phyloP scores from a whole-genome alignment of 2,888 invertebrate species.

The Temnothorax unifasciatus region DNA sequence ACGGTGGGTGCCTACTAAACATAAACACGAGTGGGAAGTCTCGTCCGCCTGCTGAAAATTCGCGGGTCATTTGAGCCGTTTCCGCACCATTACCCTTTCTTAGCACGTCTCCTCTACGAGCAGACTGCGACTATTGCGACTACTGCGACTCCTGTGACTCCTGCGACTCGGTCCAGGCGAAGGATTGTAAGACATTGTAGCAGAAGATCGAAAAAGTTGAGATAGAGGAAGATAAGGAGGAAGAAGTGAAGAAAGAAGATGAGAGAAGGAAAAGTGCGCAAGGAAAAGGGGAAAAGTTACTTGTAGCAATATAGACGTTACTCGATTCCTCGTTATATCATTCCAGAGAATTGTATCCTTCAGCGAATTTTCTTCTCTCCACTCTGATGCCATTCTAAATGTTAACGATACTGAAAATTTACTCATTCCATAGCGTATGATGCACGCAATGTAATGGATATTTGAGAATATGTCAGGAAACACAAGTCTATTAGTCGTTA shows the following conservation, averaged over 20 bases:
- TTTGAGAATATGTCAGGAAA: background rate
- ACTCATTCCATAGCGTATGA: background rate
- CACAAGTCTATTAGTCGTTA: background rate
- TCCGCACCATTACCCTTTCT: slow-evolving; percentile 85
- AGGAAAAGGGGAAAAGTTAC: slow-evolving; percentile 16
- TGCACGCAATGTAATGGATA: background rate
- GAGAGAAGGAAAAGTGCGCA: slow-evolving; percentile 11
- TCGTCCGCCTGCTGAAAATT: slow-evolving; percentile 79
- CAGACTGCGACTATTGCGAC: background rate
- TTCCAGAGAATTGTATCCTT: slow-evolving; percentile 78
- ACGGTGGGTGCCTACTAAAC: slow-evolving; percentile 77
- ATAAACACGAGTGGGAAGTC: slow-evolving; percentile 81
- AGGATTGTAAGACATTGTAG: slow-evolving; percentile 55
- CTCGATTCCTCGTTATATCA: slow-evolving; percentile 79
- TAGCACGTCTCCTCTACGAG: slow-evolving; percentile 74
- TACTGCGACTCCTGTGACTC: background rate
- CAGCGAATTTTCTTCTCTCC: slow-evolving; percentile 68
- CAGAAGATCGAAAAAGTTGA: slow-evolving; percentile 64
- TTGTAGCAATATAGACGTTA: slow-evolving; percentile 71
- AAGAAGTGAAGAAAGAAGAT: background rate
- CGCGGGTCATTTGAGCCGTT: slow-evolving; percentile 86
- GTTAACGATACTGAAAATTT: slow-evolving; percentile 4
- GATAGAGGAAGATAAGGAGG: slow-evolving; percentile 54
- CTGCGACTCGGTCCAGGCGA: slow-evolving; percentile 23
- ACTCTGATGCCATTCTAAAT: slow-evolving; percentile 63